These are phyloP conservation scores for Hypotaenidia philippensis DNA, from an alignment of 2,797 vertebrate species.

Conservation along the genomic window DNA sequence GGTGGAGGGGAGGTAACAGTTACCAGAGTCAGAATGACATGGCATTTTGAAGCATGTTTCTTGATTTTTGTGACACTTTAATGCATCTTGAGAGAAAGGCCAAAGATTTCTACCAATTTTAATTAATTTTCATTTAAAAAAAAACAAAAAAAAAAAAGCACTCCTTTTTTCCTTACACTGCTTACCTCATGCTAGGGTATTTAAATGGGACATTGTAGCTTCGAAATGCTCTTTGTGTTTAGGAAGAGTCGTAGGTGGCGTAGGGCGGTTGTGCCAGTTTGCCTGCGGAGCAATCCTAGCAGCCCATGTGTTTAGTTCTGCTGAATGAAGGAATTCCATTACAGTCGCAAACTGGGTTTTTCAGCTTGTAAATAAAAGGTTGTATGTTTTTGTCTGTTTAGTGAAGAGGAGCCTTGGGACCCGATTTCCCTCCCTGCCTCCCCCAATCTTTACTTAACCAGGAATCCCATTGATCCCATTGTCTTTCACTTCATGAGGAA, in stretches of 20 bases:
- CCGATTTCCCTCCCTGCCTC: background rate
- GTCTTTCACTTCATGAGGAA: background rate
- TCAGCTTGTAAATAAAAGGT: background rate
- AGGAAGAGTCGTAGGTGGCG: conserved; percentile 48
- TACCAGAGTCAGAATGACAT: conserved; percentile 77
- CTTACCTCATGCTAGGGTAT: conserved; percentile 79
- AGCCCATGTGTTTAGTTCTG: background rate
- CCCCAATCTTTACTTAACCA: background rate
- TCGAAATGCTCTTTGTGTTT: conserved; percentile 65
- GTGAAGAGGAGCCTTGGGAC: background rate
- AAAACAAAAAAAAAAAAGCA: conserved; percentile 56
- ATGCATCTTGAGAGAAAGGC: conserved; percentile 82
- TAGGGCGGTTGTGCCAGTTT: background rate
- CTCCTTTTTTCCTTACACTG: conserved; percentile 79
- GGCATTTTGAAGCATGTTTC: conserved; percentile 75
- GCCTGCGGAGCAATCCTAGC: background rate
- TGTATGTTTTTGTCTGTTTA: background rate
- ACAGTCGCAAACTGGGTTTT: background rate
- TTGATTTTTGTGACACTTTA: conserved; percentile 80
- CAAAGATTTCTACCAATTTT: conserved; percentile 83
- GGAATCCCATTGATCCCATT: background rate
- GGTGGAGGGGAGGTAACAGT: conserved; percentile 81
- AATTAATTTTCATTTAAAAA: conserved; percentile 71
- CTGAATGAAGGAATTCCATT: background rate
- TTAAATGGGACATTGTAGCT: conserved; percentile 67